These are phyloP conservation scores for Coryphaenoides rupestris DNA, from an alignment of 2,113 vertebrate species.

Conservation along the genomic window DNA sequence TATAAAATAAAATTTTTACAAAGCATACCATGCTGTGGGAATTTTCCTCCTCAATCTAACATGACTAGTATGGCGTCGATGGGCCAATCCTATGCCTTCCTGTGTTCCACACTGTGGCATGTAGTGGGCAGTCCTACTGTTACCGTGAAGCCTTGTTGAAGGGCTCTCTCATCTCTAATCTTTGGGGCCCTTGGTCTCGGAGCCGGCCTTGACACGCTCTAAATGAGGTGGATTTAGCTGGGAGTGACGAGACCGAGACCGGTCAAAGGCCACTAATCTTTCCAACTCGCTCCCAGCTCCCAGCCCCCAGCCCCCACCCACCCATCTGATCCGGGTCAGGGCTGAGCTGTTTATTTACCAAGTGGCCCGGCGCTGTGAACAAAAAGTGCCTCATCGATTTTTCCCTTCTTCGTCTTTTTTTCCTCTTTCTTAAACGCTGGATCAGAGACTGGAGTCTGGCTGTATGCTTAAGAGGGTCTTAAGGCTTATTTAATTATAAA, in stretches of 20 bases:
- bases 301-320: not conserved
- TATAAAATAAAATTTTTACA: too few relatives aligned
- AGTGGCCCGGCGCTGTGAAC: constrained; percentile 33
- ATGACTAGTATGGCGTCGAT: not conserved
- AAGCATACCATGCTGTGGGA: too few relatives aligned
- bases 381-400: constrained; percentile 40
- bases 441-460: constrained; percentile 33
- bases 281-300: constrained; percentile 34
- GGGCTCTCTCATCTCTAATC: constrained; percentile 47
- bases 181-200: constrained; percentile 29
- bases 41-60: too few relatives aligned
- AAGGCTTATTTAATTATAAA: constrained; percentile 42
- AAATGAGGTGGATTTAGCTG: constrained; percentile 49
- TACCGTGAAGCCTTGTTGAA: constrained; percentile 26
- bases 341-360: constrained; percentile 52
- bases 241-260: constrained; percentile 41
- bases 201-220: constrained; percentile 32
- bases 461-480: constrained; percentile 44
- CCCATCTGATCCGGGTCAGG: constrained; percentile 47
- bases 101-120: constrained; percentile 27
- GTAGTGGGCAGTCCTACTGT: constrained; percentile 14
- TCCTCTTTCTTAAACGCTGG: constrained; percentile 27
- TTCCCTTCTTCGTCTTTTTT: not conserved
- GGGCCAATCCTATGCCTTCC: constrained; percentile 15
- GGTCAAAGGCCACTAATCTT: constrained; percentile 58